Evolutionary conservation across 2,113 vertebrate species (phyloP).

Genomic region (Bambusicola thoracicus): DNA sequence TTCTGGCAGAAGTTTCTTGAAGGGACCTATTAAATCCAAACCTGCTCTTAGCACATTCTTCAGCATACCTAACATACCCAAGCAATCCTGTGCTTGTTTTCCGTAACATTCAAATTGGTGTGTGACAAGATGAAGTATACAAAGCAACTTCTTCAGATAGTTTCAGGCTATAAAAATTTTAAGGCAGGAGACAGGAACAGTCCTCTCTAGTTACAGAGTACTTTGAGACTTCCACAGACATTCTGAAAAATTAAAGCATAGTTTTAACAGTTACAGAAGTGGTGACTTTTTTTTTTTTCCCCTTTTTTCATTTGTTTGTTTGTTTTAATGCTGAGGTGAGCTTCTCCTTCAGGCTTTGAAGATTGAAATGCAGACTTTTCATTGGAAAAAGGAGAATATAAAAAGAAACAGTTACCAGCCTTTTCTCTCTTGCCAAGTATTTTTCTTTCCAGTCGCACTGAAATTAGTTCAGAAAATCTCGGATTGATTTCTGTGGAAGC

Average conservation of each 20-base stretch:
- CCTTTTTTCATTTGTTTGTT: no score
- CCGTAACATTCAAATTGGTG: not conserved
- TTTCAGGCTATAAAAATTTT: conserved; percentile 34
- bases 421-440: not conserved
- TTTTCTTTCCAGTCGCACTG: not conserved
- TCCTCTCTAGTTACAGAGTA: not conserved
- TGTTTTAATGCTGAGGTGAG: not conserved
- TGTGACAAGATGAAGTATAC: not conserved
- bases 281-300: not conserved
- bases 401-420: not conserved
- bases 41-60: not conserved
- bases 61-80: conserved; percentile 15
- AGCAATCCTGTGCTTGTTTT: conserved; percentile 42
- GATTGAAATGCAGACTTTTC: not conserved
- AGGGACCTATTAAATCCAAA: conserved; percentile 7
- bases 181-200: not conserved
- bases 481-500: not conserved
- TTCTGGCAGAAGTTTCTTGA: conserved; percentile 9
- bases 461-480: not conserved
- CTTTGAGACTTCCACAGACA: not conserved
- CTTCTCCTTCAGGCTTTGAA: not conserved
- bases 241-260: not conserved
- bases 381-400: not conserved
- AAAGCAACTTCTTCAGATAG: conserved; percentile 7
- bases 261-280: not conserved